Percentiles rank a stretch among this genome's conserved stretches.
Conservation (phyloP, 1,140 invertebrate species). For the Carposina sasakii region DNA sequence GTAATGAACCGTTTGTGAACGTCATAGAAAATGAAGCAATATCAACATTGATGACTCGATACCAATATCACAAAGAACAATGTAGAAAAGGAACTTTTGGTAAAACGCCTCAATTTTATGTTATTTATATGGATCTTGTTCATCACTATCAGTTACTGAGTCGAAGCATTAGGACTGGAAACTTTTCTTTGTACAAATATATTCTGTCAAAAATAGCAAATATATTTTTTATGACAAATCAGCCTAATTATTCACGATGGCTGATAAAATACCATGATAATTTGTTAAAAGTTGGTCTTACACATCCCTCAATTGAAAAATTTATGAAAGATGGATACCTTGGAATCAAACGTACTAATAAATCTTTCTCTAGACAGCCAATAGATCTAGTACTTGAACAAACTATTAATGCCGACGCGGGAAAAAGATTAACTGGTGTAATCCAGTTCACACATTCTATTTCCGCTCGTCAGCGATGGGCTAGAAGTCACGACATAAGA, state of each 20-base stretch:
- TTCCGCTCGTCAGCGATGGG: constrained; percentile 29
- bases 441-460: constrained; percentile 30
- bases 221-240: constrained; percentile 46
- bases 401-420: constrained; percentile 39
- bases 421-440: constrained; percentile 26
- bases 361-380: constrained; percentile 34
- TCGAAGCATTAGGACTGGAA: constrained; percentile 29
- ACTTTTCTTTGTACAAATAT: constrained; percentile 33
- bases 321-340: constrained; percentile 25
- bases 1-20: too few species aligned
- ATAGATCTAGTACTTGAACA: constrained; percentile 35
- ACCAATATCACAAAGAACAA: constrained; percentile 18
- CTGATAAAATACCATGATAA: constrained; percentile 32
- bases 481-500: constrained; percentile 22
- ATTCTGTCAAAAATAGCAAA: constrained; percentile 35
- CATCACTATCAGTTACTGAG: constrained; percentile 30
- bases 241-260: constrained; percentile 45
- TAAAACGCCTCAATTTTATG: constrained; percentile 35
- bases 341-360: constrained; percentile 32
- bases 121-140: constrained; percentile 37
- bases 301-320: constrained; percentile 20
- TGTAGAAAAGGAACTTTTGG: constrained; percentile 23
- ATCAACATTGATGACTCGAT: constrained; percentile 18
- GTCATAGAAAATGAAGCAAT: constrained; percentile 25
- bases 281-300: constrained; percentile 24